phyloP scores from a whole-genome alignment of 2,113 vertebrate genomes.

The Eulacestoma nigropectus region DNA sequence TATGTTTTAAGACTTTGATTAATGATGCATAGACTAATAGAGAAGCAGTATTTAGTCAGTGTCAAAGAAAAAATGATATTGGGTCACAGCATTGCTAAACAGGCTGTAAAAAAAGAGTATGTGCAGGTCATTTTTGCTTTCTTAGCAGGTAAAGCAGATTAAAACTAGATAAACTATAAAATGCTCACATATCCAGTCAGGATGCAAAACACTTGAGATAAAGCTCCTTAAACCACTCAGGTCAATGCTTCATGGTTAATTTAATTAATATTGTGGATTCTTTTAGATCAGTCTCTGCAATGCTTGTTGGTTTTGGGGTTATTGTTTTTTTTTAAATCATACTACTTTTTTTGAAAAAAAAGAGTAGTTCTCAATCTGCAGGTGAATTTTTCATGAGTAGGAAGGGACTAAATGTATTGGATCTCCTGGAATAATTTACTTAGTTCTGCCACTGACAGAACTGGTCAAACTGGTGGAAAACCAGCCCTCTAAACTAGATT shows the following conservation, averaged over 20 bases:
- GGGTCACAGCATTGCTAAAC: neutral
- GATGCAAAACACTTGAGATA: neutral
- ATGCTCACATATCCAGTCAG: neutral
- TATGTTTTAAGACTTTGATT: neutral
- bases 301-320: neutral
- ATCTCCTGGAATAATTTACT: neutral
- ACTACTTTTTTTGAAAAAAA: neutral
- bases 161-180: neutral
- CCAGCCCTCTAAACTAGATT: neutral
- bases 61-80: neutral
- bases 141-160: neutral
- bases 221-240: neutral
- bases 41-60: neutral
- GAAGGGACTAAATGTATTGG: neutral
- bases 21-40: neutral
- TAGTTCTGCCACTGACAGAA: neutral
- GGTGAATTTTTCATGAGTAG: neutral
- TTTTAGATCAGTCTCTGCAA: neutral
- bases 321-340: neutral
- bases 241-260: neutral
- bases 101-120: neutral
- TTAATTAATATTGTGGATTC: neutral
- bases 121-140: neutral
- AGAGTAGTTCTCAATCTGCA: neutral
- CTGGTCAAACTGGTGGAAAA: neutral